Percentiles rank a stretch among this genome's conserved stretches.
Conservation (phyloP, 2,113 vertebrate genomes). For the Poeciliopsis occidentalis region DNA sequence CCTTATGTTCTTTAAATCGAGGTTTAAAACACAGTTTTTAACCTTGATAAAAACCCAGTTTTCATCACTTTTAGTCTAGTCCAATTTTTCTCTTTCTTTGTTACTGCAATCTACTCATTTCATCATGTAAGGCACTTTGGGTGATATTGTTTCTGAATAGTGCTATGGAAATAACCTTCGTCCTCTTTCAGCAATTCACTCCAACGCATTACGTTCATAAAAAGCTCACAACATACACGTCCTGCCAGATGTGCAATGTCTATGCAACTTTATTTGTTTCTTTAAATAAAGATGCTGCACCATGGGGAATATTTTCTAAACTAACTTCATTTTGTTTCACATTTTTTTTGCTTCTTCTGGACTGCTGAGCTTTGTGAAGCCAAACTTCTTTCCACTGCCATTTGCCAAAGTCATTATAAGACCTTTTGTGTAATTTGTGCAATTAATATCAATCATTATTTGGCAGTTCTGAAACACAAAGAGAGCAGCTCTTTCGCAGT, state of each 20-base stretch:
- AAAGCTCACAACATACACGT: not conserved
- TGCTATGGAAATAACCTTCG: too few species aligned
- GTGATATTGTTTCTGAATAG: too few species aligned
- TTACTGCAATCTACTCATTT: too few species aligned
- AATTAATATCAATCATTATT: constrained; percentile 1
- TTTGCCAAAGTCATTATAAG: not conserved
- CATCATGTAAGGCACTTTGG: too few species aligned
- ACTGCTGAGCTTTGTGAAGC: not conserved
- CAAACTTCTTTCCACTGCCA: not conserved
- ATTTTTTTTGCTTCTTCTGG: not conserved
- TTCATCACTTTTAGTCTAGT: too few species aligned
- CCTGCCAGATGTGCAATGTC: not conserved
- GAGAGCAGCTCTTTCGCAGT: not conserved
- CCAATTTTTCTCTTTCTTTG: too few species aligned
- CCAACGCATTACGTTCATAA: not conserved
- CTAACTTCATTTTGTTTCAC: not conserved
- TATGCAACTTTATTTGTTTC: not conserved
- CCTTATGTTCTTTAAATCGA: too few species aligned
- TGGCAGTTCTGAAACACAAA: not conserved
- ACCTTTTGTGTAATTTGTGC: constrained; percentile 2
- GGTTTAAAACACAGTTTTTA: too few species aligned
- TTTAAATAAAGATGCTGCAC: not conserved
- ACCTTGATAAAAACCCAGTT: too few species aligned
- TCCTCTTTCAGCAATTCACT: not conserved
- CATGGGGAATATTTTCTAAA: not conserved